These are phyloP conservation scores for Ariopsis seemanni DNA, from an alignment of 2,113 vertebrate species.

Conservation along the genomic window DNA sequence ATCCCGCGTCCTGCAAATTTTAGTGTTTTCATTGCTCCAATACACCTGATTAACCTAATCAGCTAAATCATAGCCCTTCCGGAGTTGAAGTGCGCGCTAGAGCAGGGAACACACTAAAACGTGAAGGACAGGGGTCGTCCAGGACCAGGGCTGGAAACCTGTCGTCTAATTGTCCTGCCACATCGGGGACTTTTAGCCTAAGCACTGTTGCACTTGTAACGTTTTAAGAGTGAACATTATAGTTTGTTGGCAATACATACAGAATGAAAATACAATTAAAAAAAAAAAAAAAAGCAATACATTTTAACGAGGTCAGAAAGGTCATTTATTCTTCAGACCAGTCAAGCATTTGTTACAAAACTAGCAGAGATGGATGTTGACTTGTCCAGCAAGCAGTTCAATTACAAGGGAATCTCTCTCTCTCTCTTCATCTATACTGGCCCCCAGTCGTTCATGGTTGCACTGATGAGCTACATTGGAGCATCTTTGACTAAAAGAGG, in stretches of 20 bases:
- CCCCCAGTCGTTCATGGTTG: not conserved
- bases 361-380: not conserved
- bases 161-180: not conserved
- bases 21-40: not conserved
- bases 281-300: not conserved
- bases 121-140: not conserved
- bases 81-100: not conserved
- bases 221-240: not conserved
- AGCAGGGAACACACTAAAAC: not conserved
- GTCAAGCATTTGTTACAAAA: not conserved
- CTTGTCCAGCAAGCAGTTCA: not conserved
- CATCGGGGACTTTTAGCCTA: not conserved
- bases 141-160: not conserved
- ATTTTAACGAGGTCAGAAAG: not conserved
- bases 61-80: not conserved
- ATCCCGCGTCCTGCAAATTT: not conserved
- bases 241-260: not conserved
- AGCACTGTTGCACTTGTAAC: not conserved
- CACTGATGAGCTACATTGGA: not conserved
- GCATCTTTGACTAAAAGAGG: not conserved
- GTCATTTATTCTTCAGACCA: constrained; percentile 16
- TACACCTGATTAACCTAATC: not conserved
- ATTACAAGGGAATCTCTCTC: not conserved
- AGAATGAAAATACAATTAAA: not conserved
- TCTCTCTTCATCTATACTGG: not conserved